Conservation (phyloP, 2,888 invertebrate genomes). For the Chaitophorus viminalis region DNA sequence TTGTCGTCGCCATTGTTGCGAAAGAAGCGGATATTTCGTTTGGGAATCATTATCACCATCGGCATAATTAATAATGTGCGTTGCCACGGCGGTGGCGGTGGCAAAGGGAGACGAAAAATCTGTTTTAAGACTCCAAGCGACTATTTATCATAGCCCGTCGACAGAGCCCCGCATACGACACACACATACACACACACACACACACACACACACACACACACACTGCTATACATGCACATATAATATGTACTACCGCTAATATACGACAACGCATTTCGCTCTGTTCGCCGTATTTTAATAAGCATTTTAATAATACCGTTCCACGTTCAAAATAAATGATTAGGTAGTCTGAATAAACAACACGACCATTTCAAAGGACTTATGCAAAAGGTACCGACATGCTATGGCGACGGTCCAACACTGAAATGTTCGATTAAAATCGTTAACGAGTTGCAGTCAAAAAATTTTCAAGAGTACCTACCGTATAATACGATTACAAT, state of each 20-base stretch:
- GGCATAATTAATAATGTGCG: slow-evolving; percentile 12
- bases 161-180: neutral
- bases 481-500: neutral
- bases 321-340: neutral
- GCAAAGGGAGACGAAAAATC: slow-evolving; percentile 7
- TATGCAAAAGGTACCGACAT: neutral
- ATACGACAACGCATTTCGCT: neutral
- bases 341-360: neutral
- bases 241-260: no score
- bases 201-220: no score
- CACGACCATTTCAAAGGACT: neutral
- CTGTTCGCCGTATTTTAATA: neutral
- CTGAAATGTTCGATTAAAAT: neutral
- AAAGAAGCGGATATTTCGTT: neutral
- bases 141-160: slow-evolving; percentile 16
- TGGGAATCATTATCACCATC: neutral
- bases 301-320: neutral
- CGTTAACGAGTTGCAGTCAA: neutral
- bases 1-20: neutral
- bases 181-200: neutral
- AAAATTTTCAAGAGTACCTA: neutral
- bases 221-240: no score
- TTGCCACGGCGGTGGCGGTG: neutral
- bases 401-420: neutral
- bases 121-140: slow-evolving; percentile 1